Percentiles rank a stretch among this genome's conserved stretches.
These are phyloP conservation scores for Aphelinus atriplicis DNA, from an alignment of 1,140 invertebrate genomes.

Conservation along the genomic window DNA sequence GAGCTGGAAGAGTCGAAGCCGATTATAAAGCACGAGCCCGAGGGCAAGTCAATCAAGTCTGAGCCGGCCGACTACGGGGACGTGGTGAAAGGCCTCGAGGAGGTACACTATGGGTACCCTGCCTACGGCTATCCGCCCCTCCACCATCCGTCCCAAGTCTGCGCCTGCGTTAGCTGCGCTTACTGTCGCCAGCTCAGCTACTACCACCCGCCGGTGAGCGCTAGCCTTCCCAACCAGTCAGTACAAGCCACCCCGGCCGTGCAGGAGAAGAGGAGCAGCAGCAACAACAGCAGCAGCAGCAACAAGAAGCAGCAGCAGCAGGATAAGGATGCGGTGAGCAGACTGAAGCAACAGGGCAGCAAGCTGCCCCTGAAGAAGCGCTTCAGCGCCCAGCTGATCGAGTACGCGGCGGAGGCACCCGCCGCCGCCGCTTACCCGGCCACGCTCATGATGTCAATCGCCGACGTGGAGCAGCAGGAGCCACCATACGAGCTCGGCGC, in stretches of 20 bases:
- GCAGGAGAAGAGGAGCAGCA: conserved; percentile 48
- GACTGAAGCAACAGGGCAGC: conserved; percentile 44
- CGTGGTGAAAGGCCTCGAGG: conserved; percentile 2
- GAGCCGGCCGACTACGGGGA: conserved; percentile 24
- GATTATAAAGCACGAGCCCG: conserved; percentile 25
- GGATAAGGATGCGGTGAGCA: conserved; percentile 37
- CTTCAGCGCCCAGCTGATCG: conserved; percentile 53
- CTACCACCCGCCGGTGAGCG: conserved; percentile 52
- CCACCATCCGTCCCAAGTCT: conserved; percentile 45
- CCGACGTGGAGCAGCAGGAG: conserved; percentile 40
- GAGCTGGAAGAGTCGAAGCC: neutral
- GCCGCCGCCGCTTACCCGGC: conserved; percentile 48
- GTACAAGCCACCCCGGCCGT: conserved; percentile 50
- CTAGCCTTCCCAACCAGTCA: conserved; percentile 48
- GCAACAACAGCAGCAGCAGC: conserved; percentile 41
- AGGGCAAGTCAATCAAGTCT: conserved; percentile 8
- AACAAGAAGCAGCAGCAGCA: conserved; percentile 39
- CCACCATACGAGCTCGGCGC: conserved; percentile 11
- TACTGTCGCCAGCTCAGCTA: conserved; percentile 55
- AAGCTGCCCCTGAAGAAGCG: conserved; percentile 61
- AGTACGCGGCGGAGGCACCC: conserved; percentile 44
- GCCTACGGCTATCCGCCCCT: conserved; percentile 12
- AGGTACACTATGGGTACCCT: conserved; percentile 16
- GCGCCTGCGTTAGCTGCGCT: conserved; percentile 54
- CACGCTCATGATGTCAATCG: conserved; percentile 56